Evolutionary conservation across 1,140 invertebrate species (phyloP), one percentile per base, ranked within the genome.

Genomic region (Thaumetopoea pityocampa): DNA sequence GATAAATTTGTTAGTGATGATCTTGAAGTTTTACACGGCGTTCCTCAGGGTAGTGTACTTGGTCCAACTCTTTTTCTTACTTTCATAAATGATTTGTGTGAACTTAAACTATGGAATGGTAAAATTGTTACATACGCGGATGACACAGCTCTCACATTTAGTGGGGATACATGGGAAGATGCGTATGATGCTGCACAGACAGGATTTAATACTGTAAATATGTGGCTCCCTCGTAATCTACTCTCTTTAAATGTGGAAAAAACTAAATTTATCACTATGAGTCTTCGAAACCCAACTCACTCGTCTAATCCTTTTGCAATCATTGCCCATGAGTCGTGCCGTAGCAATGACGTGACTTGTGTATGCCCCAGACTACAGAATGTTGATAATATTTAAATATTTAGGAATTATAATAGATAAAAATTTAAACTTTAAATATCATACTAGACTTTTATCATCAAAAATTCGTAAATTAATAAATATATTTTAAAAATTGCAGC

Each of bases 41-140:
- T 72, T 0, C 59, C 74, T 1, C 70, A 79, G 36, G 71, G 67
- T 2, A 73, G 61, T n/a, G 46, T 74, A 5, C 28, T 76, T 1
- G 67, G 67, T 1, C 65, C 76, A 0, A 52, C 51, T 2, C 42
- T 80, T 8, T 80, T 50, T 20, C n/a, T 43, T 6, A 26, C 29
- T 1, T 49, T 36, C 5, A 35, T 49, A 14, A 49, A 49, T 14
- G 27, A 35, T 6, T 6, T 50, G 2, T 15, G 16, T 11, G 2
- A 14, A 5, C 10, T 37, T n/a, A 22, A 5, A 8, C 12, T 41
- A 4, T 5, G n/a, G 14, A 14, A 22, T 15, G 24, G 22, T 1
- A 29, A 33, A 29, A 20, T 42, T 10, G 29, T 41, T 8, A 17
- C 14, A 3, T 49, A 22, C 29, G 46, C 46, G 1, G 46, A 49